These are phyloP conservation scores for Watsonalla cultraria DNA, from an alignment of 2,888 invertebrate species.

Conservation along the genomic window DNA sequence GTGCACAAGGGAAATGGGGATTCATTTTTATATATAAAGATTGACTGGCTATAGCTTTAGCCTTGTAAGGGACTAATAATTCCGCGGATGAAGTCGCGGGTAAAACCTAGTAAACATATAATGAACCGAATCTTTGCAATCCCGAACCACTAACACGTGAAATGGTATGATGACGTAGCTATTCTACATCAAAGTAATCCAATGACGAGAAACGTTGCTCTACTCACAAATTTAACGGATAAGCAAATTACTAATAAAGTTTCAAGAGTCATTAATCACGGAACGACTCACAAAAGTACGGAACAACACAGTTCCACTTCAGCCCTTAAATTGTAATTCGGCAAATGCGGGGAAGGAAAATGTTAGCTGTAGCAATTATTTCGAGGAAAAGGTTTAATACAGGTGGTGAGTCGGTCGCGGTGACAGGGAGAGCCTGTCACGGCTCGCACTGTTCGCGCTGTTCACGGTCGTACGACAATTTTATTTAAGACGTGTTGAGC, in stretches of 20 bases:
- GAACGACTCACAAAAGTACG: constrained; percentile 27
- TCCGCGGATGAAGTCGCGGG: too few species aligned
- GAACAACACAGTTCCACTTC: constrained; percentile 19
- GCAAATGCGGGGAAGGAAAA: constrained; percentile 31
- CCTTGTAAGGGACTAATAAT: too few species aligned
- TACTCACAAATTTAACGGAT: constrained; percentile 15
- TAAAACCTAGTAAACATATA: too few species aligned
- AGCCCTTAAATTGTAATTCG: constrained; percentile 34
- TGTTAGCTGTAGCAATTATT: constrained; percentile 37
- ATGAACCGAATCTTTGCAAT: too few species aligned
- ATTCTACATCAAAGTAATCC: background rate
- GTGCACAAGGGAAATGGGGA: too few species aligned
- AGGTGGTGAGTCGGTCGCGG: constrained; percentile 27
- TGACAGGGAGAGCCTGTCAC: constrained; percentile 50
- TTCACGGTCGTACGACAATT: background rate
- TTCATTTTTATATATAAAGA: too few species aligned
- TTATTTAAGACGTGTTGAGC: background rate
- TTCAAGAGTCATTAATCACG: constrained; percentile 36
- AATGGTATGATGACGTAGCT: background rate
- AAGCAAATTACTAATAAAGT: constrained; percentile 29
- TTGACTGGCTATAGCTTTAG: too few species aligned
- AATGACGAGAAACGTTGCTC: background rate
- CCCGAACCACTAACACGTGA: too few species aligned
- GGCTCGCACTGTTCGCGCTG: constrained; percentile 26
- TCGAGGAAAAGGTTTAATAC: constrained; percentile 24